Percentiles rank a stretch among this genome's conserved stretches.
phyloP scores from a whole-genome alignment of 2,797 vertebrate genomes.

The Sebastes glaucus region DNA sequence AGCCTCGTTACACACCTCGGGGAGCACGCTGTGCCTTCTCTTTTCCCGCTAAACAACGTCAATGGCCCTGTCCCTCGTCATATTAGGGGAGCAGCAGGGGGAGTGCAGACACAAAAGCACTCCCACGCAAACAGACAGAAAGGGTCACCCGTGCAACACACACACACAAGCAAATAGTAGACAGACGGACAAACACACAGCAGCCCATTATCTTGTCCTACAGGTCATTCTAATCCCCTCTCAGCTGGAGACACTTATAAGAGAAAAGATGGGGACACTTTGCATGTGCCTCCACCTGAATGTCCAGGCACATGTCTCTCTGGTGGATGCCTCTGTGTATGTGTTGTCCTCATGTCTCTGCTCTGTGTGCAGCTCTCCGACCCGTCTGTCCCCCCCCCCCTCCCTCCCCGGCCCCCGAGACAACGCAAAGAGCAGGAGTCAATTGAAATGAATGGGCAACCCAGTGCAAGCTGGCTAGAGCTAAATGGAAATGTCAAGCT shows the following conservation, averaged over 20 bases:
- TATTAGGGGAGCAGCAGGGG: constrained; percentile 57
- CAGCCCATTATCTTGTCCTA: constrained; percentile 11
- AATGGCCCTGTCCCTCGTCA: constrained; percentile 52
- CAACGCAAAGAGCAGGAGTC: constrained; percentile 64
- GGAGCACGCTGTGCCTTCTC: constrained; percentile 57
- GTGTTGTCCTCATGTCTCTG: background rate
- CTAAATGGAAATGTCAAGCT: constrained; percentile 83
- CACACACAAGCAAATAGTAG: constrained; percentile 1
- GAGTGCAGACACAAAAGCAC: constrained; percentile 36
- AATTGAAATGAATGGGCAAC: constrained; percentile 72
- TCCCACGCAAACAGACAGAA: constrained; percentile 29
- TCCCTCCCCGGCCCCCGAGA: constrained; percentile 32
- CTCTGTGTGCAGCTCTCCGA: background rate
- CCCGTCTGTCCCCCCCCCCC: constrained; percentile 13
- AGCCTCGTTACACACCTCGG: constrained; percentile 74
- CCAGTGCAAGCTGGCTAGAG: constrained; percentile 44
- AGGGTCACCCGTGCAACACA: constrained; percentile 41
- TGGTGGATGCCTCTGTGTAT: background rate
- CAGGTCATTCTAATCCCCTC: constrained; percentile 32
- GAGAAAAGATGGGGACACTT: background rate
- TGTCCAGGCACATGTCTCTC: constrained; percentile 1
- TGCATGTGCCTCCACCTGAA: background rate
- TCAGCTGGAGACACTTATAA: constrained; percentile 4
- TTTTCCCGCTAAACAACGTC: constrained; percentile 64
- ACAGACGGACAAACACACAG: constrained; percentile 12